phyloP scores from a whole-genome alignment of 2,888 invertebrate species.

The Pristionchus fissidentatus region DNA sequence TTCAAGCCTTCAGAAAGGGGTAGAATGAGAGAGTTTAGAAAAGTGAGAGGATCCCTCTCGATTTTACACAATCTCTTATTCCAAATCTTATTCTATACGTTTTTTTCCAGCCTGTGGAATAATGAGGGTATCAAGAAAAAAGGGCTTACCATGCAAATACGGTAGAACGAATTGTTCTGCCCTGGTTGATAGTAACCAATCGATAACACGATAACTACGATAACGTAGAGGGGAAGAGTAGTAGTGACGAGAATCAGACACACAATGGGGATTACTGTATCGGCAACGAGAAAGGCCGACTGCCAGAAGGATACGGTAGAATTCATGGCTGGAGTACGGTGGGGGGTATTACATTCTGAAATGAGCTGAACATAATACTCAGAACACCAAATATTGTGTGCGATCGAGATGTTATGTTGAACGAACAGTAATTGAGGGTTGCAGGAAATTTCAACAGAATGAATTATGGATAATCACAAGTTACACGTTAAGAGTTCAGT shows the following conservation, averaged over 20 bases:
- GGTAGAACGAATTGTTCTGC: slow-evolving; percentile 10
- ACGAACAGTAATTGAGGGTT: too few species aligned
- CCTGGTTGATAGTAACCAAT: slow-evolving; percentile 33
- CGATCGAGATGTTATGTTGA: too few species aligned
- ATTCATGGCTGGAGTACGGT: slow-evolving; percentile 20
- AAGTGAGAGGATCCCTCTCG: too few species aligned
- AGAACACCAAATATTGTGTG: too few species aligned
- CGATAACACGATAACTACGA: not conserved
- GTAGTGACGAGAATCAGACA: not conserved
- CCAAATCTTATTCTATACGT: not conserved
- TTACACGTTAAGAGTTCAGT: too few species aligned
- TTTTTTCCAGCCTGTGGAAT: too few species aligned
- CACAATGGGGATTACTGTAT: not conserved
- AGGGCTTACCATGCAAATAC: slow-evolving; percentile 30
- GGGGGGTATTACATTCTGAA: too few species aligned
- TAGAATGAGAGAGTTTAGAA: too few species aligned
- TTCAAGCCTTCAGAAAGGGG: too few species aligned
- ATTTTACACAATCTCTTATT: not conserved
- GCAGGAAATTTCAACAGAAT: too few species aligned
- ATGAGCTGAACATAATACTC: not conserved
- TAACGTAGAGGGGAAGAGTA: slow-evolving; percentile 25
- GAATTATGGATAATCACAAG: too few species aligned
- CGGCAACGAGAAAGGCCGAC: not conserved
- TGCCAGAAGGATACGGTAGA: not conserved
- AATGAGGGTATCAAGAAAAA: too few species aligned